Percentiles rank a stretch among this genome's conserved stretches.
These are phyloP conservation scores for Pseudococcus viburni DNA, from an alignment of 2,888 invertebrate species.

Conservation along the genomic window DNA sequence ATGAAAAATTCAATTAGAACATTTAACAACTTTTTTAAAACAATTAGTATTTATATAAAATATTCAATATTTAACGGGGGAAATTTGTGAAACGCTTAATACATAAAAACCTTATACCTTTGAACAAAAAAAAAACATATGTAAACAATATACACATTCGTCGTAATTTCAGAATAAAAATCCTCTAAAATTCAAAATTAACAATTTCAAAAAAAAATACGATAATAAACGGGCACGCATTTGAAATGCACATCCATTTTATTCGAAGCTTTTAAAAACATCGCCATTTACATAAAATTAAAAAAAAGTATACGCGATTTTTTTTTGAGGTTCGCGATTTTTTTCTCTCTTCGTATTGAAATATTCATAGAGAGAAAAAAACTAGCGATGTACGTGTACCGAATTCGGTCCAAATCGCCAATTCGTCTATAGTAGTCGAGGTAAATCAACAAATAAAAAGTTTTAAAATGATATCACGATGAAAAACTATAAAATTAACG, in stretches of 20 bases:
- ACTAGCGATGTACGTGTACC: not conserved
- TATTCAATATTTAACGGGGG: slow-evolving; percentile 22
- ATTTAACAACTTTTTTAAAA: slow-evolving; percentile 20
- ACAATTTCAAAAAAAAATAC: slow-evolving; percentile 3
- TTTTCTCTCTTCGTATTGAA: not conserved
- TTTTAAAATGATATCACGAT: slow-evolving; percentile 31
- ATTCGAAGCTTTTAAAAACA: slow-evolving; percentile 24
- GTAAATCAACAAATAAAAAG: slow-evolving; percentile 6
- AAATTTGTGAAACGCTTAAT: slow-evolving; percentile 30
- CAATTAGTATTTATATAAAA: slow-evolving; percentile 7
- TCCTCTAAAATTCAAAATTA: not conserved
- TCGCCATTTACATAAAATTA: slow-evolving; percentile 26
- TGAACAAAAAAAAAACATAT: not conserved
- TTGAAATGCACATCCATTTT: slow-evolving; percentile 45
- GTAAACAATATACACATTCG: slow-evolving; percentile 25
- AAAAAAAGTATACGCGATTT: slow-evolving; percentile 39
- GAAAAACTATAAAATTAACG: slow-evolving; percentile 6
- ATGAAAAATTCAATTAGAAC: slow-evolving; percentile 7
- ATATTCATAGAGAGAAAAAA: slow-evolving; percentile 1
- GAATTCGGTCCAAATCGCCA: not conserved
- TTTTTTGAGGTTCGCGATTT: not conserved
- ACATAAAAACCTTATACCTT: slow-evolving; percentile 8
- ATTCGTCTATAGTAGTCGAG: not conserved
- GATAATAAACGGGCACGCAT: slow-evolving; percentile 18
- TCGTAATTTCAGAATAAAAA: not conserved